Evolutionary conservation across 2,113 vertebrate species (phyloP).

Genomic region (Ameiurus melas): DNA sequence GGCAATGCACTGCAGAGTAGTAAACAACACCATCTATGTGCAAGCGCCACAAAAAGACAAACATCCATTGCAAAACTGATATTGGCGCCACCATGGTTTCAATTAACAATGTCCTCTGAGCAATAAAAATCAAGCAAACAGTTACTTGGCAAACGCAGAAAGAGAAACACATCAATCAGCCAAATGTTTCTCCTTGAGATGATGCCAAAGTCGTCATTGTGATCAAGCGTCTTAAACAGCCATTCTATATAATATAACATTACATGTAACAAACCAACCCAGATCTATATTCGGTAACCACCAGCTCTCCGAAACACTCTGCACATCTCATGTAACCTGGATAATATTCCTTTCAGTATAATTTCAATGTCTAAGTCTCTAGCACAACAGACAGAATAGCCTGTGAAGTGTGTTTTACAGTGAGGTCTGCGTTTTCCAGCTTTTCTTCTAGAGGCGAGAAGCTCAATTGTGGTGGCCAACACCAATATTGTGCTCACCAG

Average conservation of each 20-base stretch:
- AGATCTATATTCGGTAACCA: conserved; percentile 49
- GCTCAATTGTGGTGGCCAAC: conserved; percentile 56
- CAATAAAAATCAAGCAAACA: conserved; percentile 59
- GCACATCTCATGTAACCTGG: conserved; percentile 44
- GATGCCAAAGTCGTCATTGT: conserved; percentile 34
- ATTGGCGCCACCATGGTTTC: conserved; percentile 61
- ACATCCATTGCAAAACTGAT: conserved; percentile 62
- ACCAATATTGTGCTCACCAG: conserved; percentile 60
- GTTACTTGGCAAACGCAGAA: conserved; percentile 65
- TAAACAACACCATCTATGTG: conserved; percentile 70
- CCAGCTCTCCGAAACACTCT: conserved; percentile 43
- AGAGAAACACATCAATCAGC: conserved; percentile 51
- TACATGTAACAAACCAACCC: conserved; percentile 45
- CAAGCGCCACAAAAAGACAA: conserved; percentile 54
- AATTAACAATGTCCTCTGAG: conserved; percentile 58
- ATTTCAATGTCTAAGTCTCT: conserved; percentile 48
- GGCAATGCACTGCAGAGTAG: conserved; percentile 45
- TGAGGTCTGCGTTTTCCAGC: conserved; percentile 57
- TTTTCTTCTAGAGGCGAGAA: conserved; percentile 45
- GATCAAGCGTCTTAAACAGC: conserved; percentile 47
- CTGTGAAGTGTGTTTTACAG: conserved; percentile 63
- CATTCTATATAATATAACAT: not conserved
- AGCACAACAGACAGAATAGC: conserved; percentile 50
- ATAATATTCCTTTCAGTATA: conserved; percentile 50
- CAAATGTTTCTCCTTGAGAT: conserved; percentile 58